Evolutionary conservation across 2,797 vertebrate species (phyloP), one percentile per base, ranked within the genome.

Genomic region (Florisuga fusca): DNA sequence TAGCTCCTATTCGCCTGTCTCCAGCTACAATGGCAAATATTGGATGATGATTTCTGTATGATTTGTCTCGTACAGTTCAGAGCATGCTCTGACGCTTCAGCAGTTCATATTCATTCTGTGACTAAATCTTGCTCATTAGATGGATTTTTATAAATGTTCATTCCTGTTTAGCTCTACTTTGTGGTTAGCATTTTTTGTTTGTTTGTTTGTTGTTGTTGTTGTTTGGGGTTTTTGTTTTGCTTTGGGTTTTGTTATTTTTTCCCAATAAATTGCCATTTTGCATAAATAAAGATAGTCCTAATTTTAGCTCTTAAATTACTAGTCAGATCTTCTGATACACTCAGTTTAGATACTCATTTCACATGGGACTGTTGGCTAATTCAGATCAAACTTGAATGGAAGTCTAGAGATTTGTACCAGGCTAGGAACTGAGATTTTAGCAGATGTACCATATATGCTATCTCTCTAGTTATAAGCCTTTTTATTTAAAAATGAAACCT

Each of bases 11-110:
- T 87, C 76, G 36, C 55, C 23, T 33, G 4, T 78, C 55, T 94
- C 74, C 67, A 89, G 48, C 74, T 81, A 69, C 62, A 62, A n/a
- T 55, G 76, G 58, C 38, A 75, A 61, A 66, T 50, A 18, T 19
- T 84, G 69, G 67, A 91, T 95, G 95, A 94, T 93, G 38, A 41
- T 41, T 41, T 41, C 38, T 41, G 80, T 84, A 92, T 89, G 89
- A 64, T 91, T 96, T 91, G 76, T 94, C 31, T 67, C 23, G 10
- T 22, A 21, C 53, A 34, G 22, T 57, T 86, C 80, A 93, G 94
- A 96, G 80, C 63, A 61, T 86, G 83, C 80, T 88, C 73, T 71
- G 48, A 79, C 67, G 45, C 67, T 82, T 48, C 10, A 63, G 62
- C 48, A 31, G 16, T 21, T 80, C 45, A 46, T 71, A 76, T 63